Conservation (phyloP, 2,888 invertebrate genomes). For the Agonopterix alstromeriana region DNA sequence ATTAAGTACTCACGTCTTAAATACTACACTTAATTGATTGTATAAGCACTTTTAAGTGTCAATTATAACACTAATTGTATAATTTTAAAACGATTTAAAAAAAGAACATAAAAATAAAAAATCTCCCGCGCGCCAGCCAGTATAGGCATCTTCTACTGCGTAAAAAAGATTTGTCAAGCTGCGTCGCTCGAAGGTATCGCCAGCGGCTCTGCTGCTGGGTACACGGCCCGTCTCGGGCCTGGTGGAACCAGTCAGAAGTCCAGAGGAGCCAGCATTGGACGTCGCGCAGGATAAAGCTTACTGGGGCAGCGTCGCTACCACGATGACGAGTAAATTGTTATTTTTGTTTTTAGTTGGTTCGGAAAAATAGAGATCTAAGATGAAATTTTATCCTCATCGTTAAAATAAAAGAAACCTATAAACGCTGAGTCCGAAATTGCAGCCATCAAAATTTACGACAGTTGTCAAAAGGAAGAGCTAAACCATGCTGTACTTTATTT, state of each 20-base stretch:
- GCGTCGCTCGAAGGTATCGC: constrained; percentile 68
- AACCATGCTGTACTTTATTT: no score
- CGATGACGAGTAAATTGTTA: constrained; percentile 3
- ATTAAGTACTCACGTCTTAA: no score
- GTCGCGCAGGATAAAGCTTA: constrained; percentile 71
- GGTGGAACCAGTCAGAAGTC: constrained; percentile 63
- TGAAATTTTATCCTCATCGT: neutral
- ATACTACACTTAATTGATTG: no score
- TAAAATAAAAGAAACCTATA: neutral
- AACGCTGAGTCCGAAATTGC: no score
- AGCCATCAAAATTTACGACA: no score
- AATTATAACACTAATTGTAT: neutral
- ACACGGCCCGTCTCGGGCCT: constrained; percentile 72
- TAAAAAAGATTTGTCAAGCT: constrained; percentile 43
- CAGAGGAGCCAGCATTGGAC: constrained; percentile 68
- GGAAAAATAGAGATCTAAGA: neutral
- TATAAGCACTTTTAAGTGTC: neutral
- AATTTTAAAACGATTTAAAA: neutral
- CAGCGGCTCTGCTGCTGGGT: constrained; percentile 76
- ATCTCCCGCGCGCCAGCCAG: no score
- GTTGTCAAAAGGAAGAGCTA: no score
- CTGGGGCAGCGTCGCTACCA: constrained; percentile 54
- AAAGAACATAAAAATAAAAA: no score
- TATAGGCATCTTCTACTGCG: neutral
- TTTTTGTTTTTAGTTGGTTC: neutral